These are phyloP conservation scores for Sarcophaga variegata DNA, from an alignment of 2,888 invertebrate genomes.

Conservation along the genomic window DNA sequence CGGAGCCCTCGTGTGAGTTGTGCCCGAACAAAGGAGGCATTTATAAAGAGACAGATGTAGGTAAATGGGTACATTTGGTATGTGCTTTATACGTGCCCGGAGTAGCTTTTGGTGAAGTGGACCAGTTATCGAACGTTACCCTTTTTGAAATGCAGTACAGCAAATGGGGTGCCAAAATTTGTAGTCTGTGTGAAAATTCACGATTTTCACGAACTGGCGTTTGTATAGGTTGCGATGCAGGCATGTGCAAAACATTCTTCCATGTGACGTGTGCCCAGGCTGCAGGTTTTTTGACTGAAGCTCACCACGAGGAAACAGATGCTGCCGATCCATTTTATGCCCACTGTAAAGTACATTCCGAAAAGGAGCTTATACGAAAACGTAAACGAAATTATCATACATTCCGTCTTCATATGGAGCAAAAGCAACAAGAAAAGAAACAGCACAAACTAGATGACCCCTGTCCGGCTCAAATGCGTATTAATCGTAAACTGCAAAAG, in stretches of 20 bases:
- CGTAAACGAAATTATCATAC: constrained; percentile 93
- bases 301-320: constrained; percentile 93
- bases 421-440: constrained; percentile 82
- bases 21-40: constrained; percentile 96
- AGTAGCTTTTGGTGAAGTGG: constrained; percentile 97
- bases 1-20: constrained; percentile 95
- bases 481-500: constrained; percentile 91
- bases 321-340: constrained; percentile 99
- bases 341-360: constrained; percentile 97
- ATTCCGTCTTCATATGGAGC: constrained; percentile 90
- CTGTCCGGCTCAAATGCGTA: constrained; percentile 88
- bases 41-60: constrained; percentile 98
- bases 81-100: constrained; percentile 99
- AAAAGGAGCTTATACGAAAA: constrained; percentile 91
- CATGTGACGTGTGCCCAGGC: constrained; percentile 99
- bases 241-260: constrained; percentile 98
- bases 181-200: constrained; percentile 94
- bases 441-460: constrained; percentile 78
- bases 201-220: constrained; percentile 95
- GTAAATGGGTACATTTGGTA: constrained; percentile 98
- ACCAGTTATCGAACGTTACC: constrained; percentile 94
- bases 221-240: constrained; percentile 98
- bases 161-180: constrained; percentile 96
- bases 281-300: constrained; percentile 95
- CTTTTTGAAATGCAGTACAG: constrained; percentile 98